Percentiles rank a stretch among this genome's conserved stretches.
phyloP scores from a whole-genome alignment of 1,140 invertebrate species.

The Thaumetopoea pityocampa region DNA sequence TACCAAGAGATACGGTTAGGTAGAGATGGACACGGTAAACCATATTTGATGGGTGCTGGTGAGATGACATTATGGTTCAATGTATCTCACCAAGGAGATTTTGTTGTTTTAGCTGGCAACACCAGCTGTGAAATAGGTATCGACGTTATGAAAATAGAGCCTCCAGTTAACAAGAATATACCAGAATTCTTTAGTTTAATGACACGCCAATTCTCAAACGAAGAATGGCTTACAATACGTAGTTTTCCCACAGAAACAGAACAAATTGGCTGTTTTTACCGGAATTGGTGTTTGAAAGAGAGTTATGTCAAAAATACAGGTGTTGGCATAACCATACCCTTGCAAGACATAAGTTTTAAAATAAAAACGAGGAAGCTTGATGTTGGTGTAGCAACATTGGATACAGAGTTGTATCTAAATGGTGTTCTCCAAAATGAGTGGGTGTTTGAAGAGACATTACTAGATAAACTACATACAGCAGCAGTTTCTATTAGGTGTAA shows the following conservation, averaged over 20 bases:
- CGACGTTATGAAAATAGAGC: slow-evolving; percentile 87
- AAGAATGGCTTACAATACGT: slow-evolving; percentile 88
- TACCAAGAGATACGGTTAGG: slow-evolving; percentile 81
- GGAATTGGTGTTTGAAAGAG: slow-evolving; percentile 97
- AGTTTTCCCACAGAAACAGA: slow-evolving; percentile 68
- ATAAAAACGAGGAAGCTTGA: slow-evolving; percentile 74
- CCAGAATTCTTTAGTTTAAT: slow-evolving; percentile 91
- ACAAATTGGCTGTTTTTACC: slow-evolving; percentile 86
- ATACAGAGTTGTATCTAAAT: slow-evolving; percentile 83
- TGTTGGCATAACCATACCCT: slow-evolving; percentile 87
- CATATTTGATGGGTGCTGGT: slow-evolving; percentile 66
- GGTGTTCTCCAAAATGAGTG: slow-evolving; percentile 80
- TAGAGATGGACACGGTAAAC: slow-evolving; percentile 81
- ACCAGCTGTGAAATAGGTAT: slow-evolving; percentile 79
- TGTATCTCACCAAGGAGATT: slow-evolving; percentile 94
- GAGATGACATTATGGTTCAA: slow-evolving; percentile 82
- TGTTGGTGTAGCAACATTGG: slow-evolving; percentile 72
- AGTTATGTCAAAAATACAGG: slow-evolving; percentile 95
- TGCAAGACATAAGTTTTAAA: slow-evolving; percentile 86
- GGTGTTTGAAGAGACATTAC: slow-evolving; percentile 90
- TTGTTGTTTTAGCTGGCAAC: slow-evolving; percentile 88
- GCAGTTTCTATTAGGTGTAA: slow-evolving; percentile 81
- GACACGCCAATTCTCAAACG: slow-evolving; percentile 85
- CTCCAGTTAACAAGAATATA: slow-evolving; percentile 79
- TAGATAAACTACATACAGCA: slow-evolving; percentile 89